Percentiles rank a stretch among this genome's conserved stretches.
Evolutionary conservation across 2,888 invertebrate species (phyloP).

Genomic region (Rhagonycha lutea): DNA sequence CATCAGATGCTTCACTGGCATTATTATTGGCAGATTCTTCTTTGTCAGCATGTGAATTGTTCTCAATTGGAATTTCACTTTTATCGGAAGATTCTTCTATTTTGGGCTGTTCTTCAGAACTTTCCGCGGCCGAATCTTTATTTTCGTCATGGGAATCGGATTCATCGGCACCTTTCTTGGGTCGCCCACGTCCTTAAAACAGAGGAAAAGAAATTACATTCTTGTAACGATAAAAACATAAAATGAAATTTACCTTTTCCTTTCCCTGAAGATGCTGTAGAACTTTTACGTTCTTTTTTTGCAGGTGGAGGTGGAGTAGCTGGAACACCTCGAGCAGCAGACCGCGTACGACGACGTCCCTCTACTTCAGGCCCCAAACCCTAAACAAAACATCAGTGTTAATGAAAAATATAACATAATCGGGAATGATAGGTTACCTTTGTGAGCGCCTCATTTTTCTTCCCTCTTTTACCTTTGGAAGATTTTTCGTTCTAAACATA

Average conservation of each 20-base stretch:
- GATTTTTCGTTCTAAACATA: conserved; percentile 52
- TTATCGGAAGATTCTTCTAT: conserved; percentile 26
- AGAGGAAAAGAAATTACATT: conserved; percentile 10
- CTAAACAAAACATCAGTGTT: conserved; percentile 40
- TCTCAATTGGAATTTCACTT: conserved; percentile 30
- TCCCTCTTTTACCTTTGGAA: conserved; percentile 55
- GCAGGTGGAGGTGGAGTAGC: conserved; percentile 60
- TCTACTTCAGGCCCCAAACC: conserved; percentile 60
- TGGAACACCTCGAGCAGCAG: conserved; percentile 59
- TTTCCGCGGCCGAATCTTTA: conserved; percentile 45
- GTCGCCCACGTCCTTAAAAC: conserved; percentile 47
- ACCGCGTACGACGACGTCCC: conserved; percentile 61
- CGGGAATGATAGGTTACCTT: conserved; percentile 50
- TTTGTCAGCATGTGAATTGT: conserved; percentile 35
- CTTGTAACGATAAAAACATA: neutral
- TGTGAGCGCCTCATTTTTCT: conserved; percentile 57
- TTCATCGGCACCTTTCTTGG: conserved; percentile 44
- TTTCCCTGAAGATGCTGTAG: conserved; percentile 40
- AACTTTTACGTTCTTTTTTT: conserved; percentile 54
- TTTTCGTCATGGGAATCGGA: conserved; percentile 49
- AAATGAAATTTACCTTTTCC: conserved; percentile 43
- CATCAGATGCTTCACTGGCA: conserved; percentile 38
- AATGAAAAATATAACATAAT: neutral
- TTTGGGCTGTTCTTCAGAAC: conserved; percentile 27
- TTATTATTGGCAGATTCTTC: conserved; percentile 50